phyloP scores from a whole-genome alignment of 2,797 vertebrate genomes.

The Silurus lanzhouensis region DNA sequence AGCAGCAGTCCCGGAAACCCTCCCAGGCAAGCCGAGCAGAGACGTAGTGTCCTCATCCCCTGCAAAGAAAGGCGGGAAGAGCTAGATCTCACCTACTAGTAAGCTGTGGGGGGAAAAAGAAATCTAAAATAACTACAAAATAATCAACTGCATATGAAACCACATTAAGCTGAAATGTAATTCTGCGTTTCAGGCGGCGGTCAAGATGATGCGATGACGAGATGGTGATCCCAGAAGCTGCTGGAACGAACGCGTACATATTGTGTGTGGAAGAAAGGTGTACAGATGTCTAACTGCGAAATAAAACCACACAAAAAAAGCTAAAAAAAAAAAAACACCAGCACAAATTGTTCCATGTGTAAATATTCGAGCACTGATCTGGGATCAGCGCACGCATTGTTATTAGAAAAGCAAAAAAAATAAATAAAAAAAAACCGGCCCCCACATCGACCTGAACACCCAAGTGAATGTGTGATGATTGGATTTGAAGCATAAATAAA shows the following conservation, averaged over 20 bases:
- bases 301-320: not conserved
- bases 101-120: not conserved
- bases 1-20: constrained; percentile 54
- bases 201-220: constrained; percentile 36
- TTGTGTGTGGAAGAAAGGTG: constrained; percentile 39
- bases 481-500: constrained; percentile 10
- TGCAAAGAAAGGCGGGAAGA: constrained; percentile 67
- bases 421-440: not conserved
- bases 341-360: not conserved
- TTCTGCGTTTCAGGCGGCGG: constrained; percentile 60
- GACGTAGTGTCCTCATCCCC: constrained; percentile 66
- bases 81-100: constrained; percentile 62
- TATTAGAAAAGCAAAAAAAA: not conserved
- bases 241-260: constrained; percentile 51
- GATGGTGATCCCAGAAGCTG: constrained; percentile 57
- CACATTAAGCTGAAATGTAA: not conserved
- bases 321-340: not conserved
- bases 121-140: not conserved
- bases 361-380: not conserved
- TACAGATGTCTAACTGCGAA: constrained; percentile 36
- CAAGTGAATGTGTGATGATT: no score
- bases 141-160: not conserved
- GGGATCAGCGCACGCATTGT: constrained; percentile 7
- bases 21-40: constrained; percentile 63
- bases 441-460: not conserved